phyloP scores from a whole-genome alignment of 2,888 invertebrate species.

The Pollenia labialis region DNA sequence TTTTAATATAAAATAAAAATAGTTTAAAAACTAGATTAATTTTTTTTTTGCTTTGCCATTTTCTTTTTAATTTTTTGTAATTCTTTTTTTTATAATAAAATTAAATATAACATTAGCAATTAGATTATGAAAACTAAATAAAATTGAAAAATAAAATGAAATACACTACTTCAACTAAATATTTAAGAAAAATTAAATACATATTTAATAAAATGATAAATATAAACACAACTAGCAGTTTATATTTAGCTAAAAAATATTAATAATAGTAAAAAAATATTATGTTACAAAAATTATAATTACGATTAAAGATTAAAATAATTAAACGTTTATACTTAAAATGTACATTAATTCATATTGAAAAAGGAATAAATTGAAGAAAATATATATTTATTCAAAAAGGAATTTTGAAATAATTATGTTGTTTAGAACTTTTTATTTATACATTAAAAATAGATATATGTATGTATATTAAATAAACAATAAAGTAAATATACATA shows the following conservation, averaged over 20 bases:
- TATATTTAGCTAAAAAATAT: conserved; percentile 61
- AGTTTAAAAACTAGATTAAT: conserved; percentile 67
- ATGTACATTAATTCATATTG: conserved; percentile 43
- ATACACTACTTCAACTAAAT: conserved; percentile 48
- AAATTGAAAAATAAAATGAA: conserved; percentile 41
- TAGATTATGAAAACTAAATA: conserved; percentile 59
- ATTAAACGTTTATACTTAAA: conserved; percentile 52
- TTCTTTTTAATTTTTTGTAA: conserved; percentile 17
- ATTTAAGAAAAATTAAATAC: conserved; percentile 42
- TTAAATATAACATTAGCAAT: conserved; percentile 64
- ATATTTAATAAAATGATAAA: conserved; percentile 74
- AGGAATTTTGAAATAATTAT: conserved; percentile 11
- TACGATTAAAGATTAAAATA: conserved; percentile 44
- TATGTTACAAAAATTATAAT: conserved; percentile 61
- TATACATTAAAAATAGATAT: conserved; percentile 1
- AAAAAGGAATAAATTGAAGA: conserved; percentile 30
- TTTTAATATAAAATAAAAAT: conserved; percentile 70
- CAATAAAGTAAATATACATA: conserved; percentile 53
- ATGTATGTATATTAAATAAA: conserved; percentile 24
- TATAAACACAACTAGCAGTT: conserved; percentile 74
- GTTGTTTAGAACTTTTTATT: conserved; percentile 21
- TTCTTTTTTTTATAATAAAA: conserved; percentile 40
- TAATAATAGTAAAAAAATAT: conserved; percentile 48
- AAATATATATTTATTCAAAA: conserved; percentile 22
- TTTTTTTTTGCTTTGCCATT: conserved; percentile 59